Percentiles rank a stretch among this genome's conserved stretches.
Conservation (phyloP, 2,113 vertebrate species). For the Fulmarus glacialis region DNA sequence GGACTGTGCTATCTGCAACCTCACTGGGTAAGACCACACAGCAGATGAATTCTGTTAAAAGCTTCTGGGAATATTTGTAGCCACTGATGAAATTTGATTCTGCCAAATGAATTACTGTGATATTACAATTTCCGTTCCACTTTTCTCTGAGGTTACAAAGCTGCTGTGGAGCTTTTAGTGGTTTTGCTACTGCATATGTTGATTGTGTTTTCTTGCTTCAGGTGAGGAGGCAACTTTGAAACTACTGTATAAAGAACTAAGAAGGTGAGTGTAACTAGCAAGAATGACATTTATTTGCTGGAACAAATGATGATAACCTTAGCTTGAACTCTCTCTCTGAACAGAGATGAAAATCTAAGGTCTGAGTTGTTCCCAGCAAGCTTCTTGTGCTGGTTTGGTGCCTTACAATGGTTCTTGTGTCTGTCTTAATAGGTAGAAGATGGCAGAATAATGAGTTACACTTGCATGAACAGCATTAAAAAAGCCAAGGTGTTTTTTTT, state of each 20-base stretch:
- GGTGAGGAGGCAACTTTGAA: neutral
- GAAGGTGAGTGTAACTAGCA: neutral
- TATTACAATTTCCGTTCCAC: conserved; percentile 63
- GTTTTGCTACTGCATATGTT: neutral
- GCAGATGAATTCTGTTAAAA: neutral
- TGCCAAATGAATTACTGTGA: conserved; percentile 73
- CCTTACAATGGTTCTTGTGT: neutral
- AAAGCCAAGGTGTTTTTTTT: neutral
- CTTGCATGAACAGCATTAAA: neutral
- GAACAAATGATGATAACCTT: conserved; percentile 76
- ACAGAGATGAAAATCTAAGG: conserved; percentile 75
- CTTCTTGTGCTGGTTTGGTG: neutral
- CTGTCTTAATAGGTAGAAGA: conserved; percentile 16
- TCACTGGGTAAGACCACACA: neutral
- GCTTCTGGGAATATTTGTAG: neutral
- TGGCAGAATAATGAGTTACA: neutral
- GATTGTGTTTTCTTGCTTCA: neutral
- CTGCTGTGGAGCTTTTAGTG: neutral
- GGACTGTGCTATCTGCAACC: neutral
- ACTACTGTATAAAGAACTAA: neutral
- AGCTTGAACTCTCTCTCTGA: conserved; percentile 85
- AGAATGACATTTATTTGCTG: neutral
- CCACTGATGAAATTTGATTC: conserved; percentile 75
- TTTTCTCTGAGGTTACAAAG: conserved; percentile 59
- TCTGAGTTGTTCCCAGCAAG: conserved; percentile 71